Evolutionary conservation across 2,888 invertebrate species (phyloP).

Genomic region (Drosophila buzzatii): DNA sequence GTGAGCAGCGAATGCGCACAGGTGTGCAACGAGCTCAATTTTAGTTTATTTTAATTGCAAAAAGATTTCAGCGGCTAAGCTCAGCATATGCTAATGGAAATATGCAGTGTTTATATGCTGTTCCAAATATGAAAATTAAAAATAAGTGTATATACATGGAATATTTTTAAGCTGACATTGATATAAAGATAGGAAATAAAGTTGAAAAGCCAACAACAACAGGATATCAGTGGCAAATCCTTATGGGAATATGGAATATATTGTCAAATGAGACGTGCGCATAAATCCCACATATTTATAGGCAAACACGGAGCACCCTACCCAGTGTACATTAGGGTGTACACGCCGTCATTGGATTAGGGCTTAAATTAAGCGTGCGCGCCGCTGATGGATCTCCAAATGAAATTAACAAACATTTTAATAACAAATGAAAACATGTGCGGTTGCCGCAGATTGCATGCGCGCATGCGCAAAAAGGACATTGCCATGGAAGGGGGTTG

Average conservation of each 20-base stretch:
- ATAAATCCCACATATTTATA: constrained; percentile 82
- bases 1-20: constrained; percentile 43
- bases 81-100: constrained; percentile 15
- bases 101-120: neutral
- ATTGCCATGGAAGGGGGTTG: neutral
- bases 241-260: constrained; percentile 24
- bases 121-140: neutral
- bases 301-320: constrained; percentile 67
- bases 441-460: constrained; percentile 78
- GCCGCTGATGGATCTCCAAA: constrained; percentile 66
- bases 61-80: constrained; percentile 18
- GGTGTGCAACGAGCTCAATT: constrained; percentile 26
- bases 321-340: constrained; percentile 8
- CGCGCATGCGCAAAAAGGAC: constrained; percentile 23
- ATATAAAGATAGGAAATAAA: constrained; percentile 54
- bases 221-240: constrained; percentile 4
- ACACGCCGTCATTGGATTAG: constrained; percentile 72
- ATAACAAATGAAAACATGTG: constrained; percentile 84
- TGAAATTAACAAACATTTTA: constrained; percentile 83
- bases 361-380: constrained; percentile 84
- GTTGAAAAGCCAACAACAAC: constrained; percentile 44
- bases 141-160: neutral
- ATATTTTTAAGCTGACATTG: constrained; percentile 63
- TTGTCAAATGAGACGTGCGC: constrained; percentile 65
- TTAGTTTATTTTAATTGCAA: constrained; percentile 44